Conservation (phyloP, 1,140 invertebrate genomes). For the Drosophila equinoxialis region DNA sequence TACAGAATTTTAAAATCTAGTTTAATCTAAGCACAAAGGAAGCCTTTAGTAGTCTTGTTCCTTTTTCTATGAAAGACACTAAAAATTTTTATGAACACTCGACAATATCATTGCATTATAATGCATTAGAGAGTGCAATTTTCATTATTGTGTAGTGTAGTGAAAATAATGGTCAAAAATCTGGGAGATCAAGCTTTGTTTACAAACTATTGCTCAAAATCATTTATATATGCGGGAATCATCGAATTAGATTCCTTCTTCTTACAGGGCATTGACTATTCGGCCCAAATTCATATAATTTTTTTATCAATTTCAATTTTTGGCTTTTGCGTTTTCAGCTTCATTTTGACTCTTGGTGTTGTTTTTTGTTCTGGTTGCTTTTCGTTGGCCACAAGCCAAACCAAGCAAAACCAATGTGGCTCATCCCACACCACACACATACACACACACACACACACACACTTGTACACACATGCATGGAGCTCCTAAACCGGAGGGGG, state of each 20-base stretch:
- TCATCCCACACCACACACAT: not conserved
- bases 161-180: too few relatives aligned
- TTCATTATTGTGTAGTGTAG: too few relatives aligned
- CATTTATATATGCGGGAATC: too few relatives aligned
- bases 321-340: not conserved
- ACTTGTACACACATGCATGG: constrained; percentile 20
- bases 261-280: not conserved
- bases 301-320: constrained; percentile 26
- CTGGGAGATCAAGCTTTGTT: too few relatives aligned
- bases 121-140: too few relatives aligned
- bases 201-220: too few relatives aligned
- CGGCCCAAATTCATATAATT: not conserved
- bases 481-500: constrained; percentile 12
- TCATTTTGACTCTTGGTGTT: not conserved
- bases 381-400: constrained; percentile 8
- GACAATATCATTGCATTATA: too few relatives aligned
- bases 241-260: not conserved
- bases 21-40: too few relatives aligned
- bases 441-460: constrained; percentile 21
- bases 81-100: too few relatives aligned
- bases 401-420: constrained; percentile 10
- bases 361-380: constrained; percentile 1
- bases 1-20: not conserved
- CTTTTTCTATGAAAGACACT: too few relatives aligned
- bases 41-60: too few relatives aligned